Base-by-base conservation (phyloP, 2,797 vertebrate genomes). In the Eulemur albifrons region DNA sequence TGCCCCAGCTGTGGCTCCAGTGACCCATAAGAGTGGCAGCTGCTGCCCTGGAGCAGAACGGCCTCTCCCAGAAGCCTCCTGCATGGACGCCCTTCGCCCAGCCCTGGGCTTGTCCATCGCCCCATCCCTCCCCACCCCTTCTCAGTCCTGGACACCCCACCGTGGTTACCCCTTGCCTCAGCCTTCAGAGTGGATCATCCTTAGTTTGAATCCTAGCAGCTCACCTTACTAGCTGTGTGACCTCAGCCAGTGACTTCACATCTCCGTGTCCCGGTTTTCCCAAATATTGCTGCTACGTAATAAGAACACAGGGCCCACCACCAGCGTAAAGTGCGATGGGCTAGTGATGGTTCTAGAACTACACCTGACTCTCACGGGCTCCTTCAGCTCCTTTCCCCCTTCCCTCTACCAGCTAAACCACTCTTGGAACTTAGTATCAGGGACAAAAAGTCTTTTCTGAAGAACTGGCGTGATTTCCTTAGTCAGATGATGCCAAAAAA, bases 21-120 rank as follows among this genome's bases (percentile, higher is more conserved):
- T 15, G 18, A 10, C 4, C 54, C 67, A 38, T 32, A 45, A 14
- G 38, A 15, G 77, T 40, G 17, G n/a, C 8, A 21, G 45, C 38
- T 7, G 0, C 50, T 11, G n/a, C 6, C 7, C 45, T 2, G 54
- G 77, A n/a, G 35, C 25, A 38, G 23, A 35, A 67, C 0, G 3
- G 70, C 35, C 20, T 38, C 32, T 1, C 5, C 32, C 38, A 11
- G 14, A 48, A 61, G 14, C 38, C 48, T 18, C 50, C 32, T 7
- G 11, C 23, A 4, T 5, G 18, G 5, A 30, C 0, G 5, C 21
- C 32, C 20, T 82, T 21, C 4, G 3, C 20, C 52, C 50, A 23
- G 30, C n/a, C 80, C 5, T 23, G 17, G 35, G 18, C 12, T 57
- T 25, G 70, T 23, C 57, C 21, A 14, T 20, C 54, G 9, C 0